Evolutionary conservation across 2,888 invertebrate species (phyloP), one percentile per base, ranked within the genome.

Genomic region (Hirtodrosophila confusa): DNA sequence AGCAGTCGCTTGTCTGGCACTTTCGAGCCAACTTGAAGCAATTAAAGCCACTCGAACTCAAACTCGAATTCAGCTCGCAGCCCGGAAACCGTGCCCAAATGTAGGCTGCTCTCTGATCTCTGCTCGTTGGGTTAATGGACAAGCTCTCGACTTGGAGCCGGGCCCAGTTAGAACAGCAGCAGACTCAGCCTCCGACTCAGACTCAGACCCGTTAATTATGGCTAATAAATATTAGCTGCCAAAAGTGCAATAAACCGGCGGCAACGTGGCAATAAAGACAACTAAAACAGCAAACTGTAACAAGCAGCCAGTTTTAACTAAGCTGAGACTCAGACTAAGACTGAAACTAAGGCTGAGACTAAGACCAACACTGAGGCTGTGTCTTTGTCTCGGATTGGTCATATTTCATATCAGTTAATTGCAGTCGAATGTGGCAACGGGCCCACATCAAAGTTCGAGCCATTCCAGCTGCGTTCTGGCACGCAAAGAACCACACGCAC

Each of bases 171-270:
- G 77, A 72, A 66, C 69, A 11, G 27, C 35, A 11, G 24, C 37
- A 27, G 37, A 7, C 9, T 27, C 27, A 27, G 27, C 4, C 27
- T 6, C 31, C 0, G 31, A 31, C 31, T 7, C 31, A 31, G 31
- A 31, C 31, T 3, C 24, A 39, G 49, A 58, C 62, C 65, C 64
- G 65, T 66, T 80, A 87, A 80, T 80, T 80, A 85, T 78, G 64
- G 68, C 65, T 61, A 83, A 83, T 88, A 83, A 83, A 83, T 88
- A 87, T 74, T 53, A 66, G 74, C 86, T 86, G 88, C 71, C 86
- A 83, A 83, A 88, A 83, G 77, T 83, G 83, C 74, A 83, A 83
- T 83, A 83, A 79, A 68, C 69, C 60, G 79, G 43, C 43, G 51
- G 44, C 48, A 50, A 62, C 55, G 69, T 56, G 47, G 55, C 63